A percentile compares a stretch with the other conserved stretches of the same genome.
These are phyloP conservation scores for Aleiodes testaceus DNA, from an alignment of 2,888 invertebrate genomes.

Conservation along the genomic window DNA sequence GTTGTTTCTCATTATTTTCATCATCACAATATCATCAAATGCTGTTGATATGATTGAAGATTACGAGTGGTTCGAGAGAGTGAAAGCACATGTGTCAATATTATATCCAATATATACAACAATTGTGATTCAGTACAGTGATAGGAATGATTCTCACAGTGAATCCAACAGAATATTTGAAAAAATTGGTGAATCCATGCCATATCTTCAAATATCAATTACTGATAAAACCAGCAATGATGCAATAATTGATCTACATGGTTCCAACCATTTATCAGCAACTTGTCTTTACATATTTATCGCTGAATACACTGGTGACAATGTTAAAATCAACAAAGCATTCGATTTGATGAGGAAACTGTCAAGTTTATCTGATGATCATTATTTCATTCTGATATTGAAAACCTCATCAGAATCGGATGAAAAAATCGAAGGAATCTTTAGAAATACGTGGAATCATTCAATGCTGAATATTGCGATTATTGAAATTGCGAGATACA, in stretches of 20 bases:
- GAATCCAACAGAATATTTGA: not conserved
- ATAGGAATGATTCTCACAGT: not conserved
- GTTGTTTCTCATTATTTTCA: too few relatives aligned
- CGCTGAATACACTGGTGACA: not conserved
- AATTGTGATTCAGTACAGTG: not conserved
- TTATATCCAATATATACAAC: too few relatives aligned
- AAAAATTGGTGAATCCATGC: not conserved
- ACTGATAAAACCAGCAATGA: too few relatives aligned
- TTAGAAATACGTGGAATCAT: not conserved
- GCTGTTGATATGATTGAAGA: too few relatives aligned
- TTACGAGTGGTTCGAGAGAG: too few relatives aligned
- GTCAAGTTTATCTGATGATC: not conserved
- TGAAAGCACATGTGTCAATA: too few relatives aligned
- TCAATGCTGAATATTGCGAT: constrained; percentile 1
- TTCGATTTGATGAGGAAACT: not conserved
- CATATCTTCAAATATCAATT: too few relatives aligned
- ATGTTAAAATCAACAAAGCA: not conserved
- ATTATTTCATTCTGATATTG: constrained; percentile 9
- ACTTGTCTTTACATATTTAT: not conserved
- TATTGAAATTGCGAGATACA: not conserved
- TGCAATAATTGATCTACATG: too few relatives aligned
- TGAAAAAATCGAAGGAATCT: not conserved
- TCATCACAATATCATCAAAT: too few relatives aligned
- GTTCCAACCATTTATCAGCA: not conserved
- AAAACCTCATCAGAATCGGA: not conserved